Conservation (phyloP, 2,888 invertebrate species). For the Theretra japonica region DNA sequence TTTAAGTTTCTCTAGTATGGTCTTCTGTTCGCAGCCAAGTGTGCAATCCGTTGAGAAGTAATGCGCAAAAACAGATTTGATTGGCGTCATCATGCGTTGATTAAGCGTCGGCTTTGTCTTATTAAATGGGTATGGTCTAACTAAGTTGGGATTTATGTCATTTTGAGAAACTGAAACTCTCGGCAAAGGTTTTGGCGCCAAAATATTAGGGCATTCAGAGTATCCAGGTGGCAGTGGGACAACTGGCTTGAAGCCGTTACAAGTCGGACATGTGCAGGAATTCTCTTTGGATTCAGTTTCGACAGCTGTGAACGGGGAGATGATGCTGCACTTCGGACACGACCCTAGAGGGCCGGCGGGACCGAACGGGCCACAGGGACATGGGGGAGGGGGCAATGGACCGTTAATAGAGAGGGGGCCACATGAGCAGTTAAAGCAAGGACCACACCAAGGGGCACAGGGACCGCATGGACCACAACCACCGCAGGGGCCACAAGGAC, state of each 20-base stretch:
- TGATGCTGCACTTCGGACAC: conserved; percentile 3
- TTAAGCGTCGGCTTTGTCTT: conserved; percentile 22
- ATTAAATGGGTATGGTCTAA: conserved; percentile 31
- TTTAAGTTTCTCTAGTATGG: neutral
- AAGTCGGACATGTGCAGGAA: conserved; percentile 33
- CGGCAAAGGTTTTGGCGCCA: conserved; percentile 19
- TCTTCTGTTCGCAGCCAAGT: neutral
- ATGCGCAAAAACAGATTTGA: conserved; percentile 37
- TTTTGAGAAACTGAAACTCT: conserved; percentile 21
- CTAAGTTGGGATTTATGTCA: conserved; percentile 35
- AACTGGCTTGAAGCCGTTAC: conserved; percentile 39
- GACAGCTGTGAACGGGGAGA: neutral
- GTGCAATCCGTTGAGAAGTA: conserved; percentile 42
- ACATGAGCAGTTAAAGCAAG: conserved; percentile 45
- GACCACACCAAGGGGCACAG: conserved; percentile 31
- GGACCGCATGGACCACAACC: conserved; percentile 33
- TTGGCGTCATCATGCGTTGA: conserved; percentile 31
- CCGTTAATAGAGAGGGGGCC: conserved; percentile 32
- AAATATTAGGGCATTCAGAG: conserved; percentile 11
- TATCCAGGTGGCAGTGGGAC: conserved; percentile 32
- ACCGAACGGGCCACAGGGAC: neutral
- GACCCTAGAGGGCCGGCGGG: neutral
- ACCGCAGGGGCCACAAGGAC: conserved; percentile 36
- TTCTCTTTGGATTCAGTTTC: neutral
- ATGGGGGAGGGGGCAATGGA: conserved; percentile 1